Evolutionary conservation across 2,113 vertebrate species (phyloP), one percentile per base, ranked within the genome.

Genomic region (Xyrauchen texanus): DNA sequence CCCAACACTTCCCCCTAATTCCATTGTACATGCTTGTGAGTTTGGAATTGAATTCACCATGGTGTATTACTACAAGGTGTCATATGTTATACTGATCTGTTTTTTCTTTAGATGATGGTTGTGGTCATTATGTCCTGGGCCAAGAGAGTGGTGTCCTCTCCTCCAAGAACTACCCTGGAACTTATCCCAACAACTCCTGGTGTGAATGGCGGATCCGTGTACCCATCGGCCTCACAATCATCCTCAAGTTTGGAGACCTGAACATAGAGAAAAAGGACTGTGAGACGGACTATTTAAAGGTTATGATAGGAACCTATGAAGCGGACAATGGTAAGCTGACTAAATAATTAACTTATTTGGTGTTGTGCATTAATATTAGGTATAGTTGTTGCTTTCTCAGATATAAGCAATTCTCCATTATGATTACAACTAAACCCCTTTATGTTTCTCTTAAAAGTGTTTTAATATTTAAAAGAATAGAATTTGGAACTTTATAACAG

Each of bases 151-250:
- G 95, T 47, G 93, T 94, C 0, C 65, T 96, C 68, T 90, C 93
- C 52, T 96, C 94, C 15, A 95, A 90, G 82, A 94, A 95, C 86
- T 95, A 96, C 84, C 95, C 95, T 16, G 89, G 91, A 62, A 94
- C 94, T 0, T 96, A 95, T 64, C 94, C 94, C 70, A 96, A 95
- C 81, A 90, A 94, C 77, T 95, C 94, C 3, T 67, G 88, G 57
- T 96, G 94, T 21, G 92, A 95, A 78, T 93, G 90, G 89, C 94
- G 86, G 21, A 92, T 96, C 73, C 85, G 81, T n/a, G 91, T 95
- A 63, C 88, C 92, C 6, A 72, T 81, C 0, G 93, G 93, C 65
- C 94, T 93, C 85, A 92, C 86, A 5, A 80, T 96, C 66, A 89
- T 94, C 62, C 80, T 96, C 77, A 93, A 88, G 86, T 89, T 96